These are phyloP conservation scores for Nymphalis polychloros DNA, from an alignment of 2,888 invertebrate species.

Conservation along the genomic window DNA sequence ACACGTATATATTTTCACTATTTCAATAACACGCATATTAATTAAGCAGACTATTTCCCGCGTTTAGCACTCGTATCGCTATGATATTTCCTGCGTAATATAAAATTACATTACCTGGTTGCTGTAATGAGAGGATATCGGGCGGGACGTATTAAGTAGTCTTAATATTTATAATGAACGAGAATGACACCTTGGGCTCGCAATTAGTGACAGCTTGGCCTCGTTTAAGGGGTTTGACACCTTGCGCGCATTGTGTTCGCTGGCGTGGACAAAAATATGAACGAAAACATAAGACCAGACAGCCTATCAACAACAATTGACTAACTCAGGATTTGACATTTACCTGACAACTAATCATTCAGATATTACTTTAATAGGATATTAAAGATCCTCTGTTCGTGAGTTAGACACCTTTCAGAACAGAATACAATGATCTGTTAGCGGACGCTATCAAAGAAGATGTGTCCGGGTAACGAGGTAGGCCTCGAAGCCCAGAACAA, in stretches of 20 bases:
- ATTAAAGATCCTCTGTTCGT: no score
- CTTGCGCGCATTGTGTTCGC: conserved; percentile 21
- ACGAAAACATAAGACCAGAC: no score
- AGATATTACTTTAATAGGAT: no score
- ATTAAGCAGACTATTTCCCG: conserved; percentile 36
- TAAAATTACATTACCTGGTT: conserved; percentile 65
- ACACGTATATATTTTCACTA: background rate
- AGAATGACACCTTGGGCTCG: conserved; percentile 68
- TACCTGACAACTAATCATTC: no score
- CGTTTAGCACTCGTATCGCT: conserved; percentile 31
- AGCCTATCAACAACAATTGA: no score
- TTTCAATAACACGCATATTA: conserved; percentile 23
- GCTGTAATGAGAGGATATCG: conserved; percentile 74
- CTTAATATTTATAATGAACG: conserved; percentile 60
- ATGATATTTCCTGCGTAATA: conserved; percentile 46
- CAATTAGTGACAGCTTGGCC: conserved; percentile 53
- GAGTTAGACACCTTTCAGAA: no score
- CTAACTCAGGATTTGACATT: no score
- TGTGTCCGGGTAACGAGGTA: no score
- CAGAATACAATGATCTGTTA: no score
- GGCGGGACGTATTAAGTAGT: conserved; percentile 72
- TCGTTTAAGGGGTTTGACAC: conserved; percentile 23
- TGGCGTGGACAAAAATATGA: no score
- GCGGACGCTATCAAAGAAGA: no score
- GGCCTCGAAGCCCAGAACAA: no score